phyloP scores from a whole-genome alignment of 2,113 vertebrate genomes.

The Cnemophilus loriae region DNA sequence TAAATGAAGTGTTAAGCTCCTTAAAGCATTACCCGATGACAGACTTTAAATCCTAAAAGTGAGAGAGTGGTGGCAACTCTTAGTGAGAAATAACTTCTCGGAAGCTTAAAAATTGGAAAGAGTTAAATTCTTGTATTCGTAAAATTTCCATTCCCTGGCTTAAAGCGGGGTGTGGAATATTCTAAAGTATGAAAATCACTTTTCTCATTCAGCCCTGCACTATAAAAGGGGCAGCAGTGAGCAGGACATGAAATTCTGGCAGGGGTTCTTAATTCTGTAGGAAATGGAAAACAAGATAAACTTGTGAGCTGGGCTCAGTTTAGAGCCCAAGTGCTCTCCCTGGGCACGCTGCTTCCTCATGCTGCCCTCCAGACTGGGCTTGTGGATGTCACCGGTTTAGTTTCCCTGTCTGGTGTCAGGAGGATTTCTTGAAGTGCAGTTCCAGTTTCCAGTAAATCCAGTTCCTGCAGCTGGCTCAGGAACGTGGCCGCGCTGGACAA shows the following conservation, averaged over 20 bases:
- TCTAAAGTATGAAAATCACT: background rate
- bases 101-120: background rate
- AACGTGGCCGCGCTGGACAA: fast-evolving
- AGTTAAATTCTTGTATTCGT: background rate
- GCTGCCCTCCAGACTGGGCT: background rate
- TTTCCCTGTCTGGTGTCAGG: background rate
- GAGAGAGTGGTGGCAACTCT: background rate
- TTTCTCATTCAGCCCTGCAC: background rate
- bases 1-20: slow-evolving; percentile 56
- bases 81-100: background rate
- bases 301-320: background rate
- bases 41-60: background rate
- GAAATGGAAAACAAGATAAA: background rate
- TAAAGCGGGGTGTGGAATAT: background rate
- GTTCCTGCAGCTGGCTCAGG: background rate
- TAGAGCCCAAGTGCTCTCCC: background rate
- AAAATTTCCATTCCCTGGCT: background rate
- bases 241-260: background rate
- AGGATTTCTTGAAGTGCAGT: background rate
- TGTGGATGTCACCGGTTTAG: fast-evolving
- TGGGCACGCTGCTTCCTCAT: fast-evolving
- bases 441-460: background rate
- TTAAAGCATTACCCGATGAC: slow-evolving; percentile 21
- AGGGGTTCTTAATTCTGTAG: background rate
- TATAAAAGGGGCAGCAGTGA: background rate